Percentiles rank a stretch among this genome's conserved stretches.
These are phyloP conservation scores for Parambassis ranga DNA, from an alignment of 2,797 vertebrate genomes.

Conservation along the genomic window DNA sequence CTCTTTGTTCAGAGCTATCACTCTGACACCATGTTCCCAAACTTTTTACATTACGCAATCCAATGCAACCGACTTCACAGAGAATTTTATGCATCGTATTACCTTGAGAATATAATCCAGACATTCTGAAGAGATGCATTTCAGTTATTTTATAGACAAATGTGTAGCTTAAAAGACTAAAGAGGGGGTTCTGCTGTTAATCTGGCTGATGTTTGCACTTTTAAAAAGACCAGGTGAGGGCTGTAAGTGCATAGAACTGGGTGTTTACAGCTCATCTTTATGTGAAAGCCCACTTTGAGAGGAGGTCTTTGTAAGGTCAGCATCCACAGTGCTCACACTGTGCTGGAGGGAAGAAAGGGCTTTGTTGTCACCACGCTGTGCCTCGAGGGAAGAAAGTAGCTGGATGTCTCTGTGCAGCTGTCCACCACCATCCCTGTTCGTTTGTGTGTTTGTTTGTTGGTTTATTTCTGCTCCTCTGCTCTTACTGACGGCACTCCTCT, in stretches of 20 bases:
- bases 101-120: too few species aligned
- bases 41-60: too few species aligned
- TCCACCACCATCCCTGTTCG: conserved; percentile 29
- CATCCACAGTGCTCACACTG: conserved; percentile 49
- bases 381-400: conserved; percentile 13
- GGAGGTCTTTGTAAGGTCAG: conserved; percentile 43
- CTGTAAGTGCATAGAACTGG: background rate
- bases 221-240: too few species aligned
- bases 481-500: conserved; percentile 34
- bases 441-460: conserved; percentile 24
- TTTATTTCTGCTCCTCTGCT: conserved; percentile 6
- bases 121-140: too few species aligned
- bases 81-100: too few species aligned
- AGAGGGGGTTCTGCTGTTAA: too few species aligned
- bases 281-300: conserved; percentile 10
- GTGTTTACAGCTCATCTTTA: conserved; percentile 16
- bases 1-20: conserved; percentile 47
- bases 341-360: conserved; percentile 60
- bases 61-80: too few species aligned
- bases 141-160: too few species aligned
- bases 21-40: too few species aligned
- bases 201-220: too few species aligned
- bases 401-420: conserved; percentile 42
- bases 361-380: conserved; percentile 65
- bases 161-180: too few species aligned